Evolutionary conservation across 2,888 invertebrate species (phyloP).

Genomic region (Meteorus colon): DNA sequence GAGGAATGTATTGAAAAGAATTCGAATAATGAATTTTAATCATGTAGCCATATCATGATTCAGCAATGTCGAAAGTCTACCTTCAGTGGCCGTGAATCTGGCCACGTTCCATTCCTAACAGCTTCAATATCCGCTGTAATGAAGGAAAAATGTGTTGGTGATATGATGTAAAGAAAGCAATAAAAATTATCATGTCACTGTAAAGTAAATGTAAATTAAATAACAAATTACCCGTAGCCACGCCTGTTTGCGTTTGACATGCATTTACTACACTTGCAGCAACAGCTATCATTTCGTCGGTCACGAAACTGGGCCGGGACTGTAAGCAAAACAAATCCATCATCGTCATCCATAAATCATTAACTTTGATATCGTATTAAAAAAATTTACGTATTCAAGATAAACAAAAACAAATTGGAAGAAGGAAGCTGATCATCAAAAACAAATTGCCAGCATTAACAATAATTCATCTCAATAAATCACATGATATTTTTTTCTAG

Average conservation of each 20-base stretch:
- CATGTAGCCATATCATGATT: neutral
- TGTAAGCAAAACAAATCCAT: conserved; percentile 49
- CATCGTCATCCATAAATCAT: conserved; percentile 18
- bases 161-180: conserved; percentile 10
- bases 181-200: neutral
- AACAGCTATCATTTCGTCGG: conserved; percentile 67
- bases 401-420: neutral
- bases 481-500: neutral
- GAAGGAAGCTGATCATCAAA: no score
- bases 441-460: no score
- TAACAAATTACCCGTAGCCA: conserved; percentile 63
- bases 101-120: conserved; percentile 67
- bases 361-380: conserved; percentile 1
- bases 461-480: no score
- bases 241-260: conserved; percentile 67
- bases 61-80: conserved; percentile 52
- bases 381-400: neutral
- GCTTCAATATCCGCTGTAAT: conserved; percentile 68
- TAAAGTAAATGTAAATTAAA: conserved; percentile 26
- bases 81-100: conserved; percentile 65
- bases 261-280: conserved; percentile 68
- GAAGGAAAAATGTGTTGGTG: neutral
- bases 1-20: neutral
- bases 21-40: neutral
- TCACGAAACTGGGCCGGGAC: conserved; percentile 67